Conservation (phyloP, 2,888 invertebrate genomes). For the Idaea straminata region DNA sequence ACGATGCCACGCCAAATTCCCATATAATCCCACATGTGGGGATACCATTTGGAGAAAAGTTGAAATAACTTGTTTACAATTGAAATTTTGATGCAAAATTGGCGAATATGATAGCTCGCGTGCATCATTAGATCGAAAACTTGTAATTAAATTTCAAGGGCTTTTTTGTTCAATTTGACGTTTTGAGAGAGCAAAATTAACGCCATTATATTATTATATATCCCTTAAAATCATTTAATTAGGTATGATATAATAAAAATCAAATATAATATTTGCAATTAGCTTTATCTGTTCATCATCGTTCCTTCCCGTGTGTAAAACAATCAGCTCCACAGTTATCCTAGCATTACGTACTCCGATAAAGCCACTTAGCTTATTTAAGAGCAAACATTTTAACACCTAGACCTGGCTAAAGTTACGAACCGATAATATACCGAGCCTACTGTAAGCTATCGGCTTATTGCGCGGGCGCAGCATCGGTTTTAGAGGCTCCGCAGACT, state of each 20-base stretch:
- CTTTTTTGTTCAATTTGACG: too few relatives aligned
- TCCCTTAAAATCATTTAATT: neutral
- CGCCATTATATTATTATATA: too few relatives aligned
- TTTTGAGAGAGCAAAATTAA: too few relatives aligned
- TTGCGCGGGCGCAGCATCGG: constrained; percentile 24
- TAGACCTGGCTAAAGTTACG: constrained; percentile 21
- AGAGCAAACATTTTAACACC: constrained; percentile 51
- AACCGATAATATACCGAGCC: constrained; percentile 9
- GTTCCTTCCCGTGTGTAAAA: constrained; percentile 17
- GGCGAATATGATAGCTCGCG: too few relatives aligned
- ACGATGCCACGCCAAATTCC: too few relatives aligned
- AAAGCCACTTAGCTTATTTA: constrained; percentile 60
- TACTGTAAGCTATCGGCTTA: constrained; percentile 37
- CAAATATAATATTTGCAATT: constrained; percentile 1
- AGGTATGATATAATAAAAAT: neutral
- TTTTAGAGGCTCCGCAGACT: neutral
- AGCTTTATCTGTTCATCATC: constrained; percentile 18
- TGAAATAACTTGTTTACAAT: too few relatives aligned
- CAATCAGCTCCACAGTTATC: constrained; percentile 46
- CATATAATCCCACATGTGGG: too few relatives aligned
- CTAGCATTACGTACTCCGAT: constrained; percentile 41
- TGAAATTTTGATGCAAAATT: too few relatives aligned
- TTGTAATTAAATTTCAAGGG: too few relatives aligned
- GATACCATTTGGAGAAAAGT: too few relatives aligned
- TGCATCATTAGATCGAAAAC: too few relatives aligned